These are phyloP conservation scores for Propithecus coquereli DNA, from an alignment of 2,113 vertebrate species.

Conservation along the genomic window DNA sequence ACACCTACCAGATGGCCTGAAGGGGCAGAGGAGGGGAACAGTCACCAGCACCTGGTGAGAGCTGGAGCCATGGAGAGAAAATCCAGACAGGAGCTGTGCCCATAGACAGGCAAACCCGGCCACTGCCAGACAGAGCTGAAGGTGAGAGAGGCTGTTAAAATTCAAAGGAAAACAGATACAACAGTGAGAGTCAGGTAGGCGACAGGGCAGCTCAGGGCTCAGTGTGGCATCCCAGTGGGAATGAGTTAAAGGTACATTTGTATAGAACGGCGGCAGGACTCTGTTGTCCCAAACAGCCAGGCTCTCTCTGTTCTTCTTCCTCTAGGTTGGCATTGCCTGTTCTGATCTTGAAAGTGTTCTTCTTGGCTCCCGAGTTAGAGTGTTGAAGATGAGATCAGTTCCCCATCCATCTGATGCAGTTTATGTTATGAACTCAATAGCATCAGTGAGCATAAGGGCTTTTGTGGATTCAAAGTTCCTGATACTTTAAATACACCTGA, in stretches of 20 bases:
- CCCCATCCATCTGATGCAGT: not conserved
- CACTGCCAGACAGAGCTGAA: not conserved
- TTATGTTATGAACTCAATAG: not conserved
- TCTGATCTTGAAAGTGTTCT: not conserved
- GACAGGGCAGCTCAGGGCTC: not conserved
- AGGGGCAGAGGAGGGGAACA: not conserved
- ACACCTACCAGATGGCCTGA: not conserved
- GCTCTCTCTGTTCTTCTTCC: not conserved
- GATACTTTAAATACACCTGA: not conserved
- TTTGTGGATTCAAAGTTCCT: not conserved
- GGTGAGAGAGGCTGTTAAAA: not conserved
- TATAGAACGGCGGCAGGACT: not conserved
- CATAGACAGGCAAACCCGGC: not conserved
- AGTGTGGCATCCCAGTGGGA: not conserved
- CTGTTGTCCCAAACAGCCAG: not conserved
- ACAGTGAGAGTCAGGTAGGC: not conserved
- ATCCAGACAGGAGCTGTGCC: not conserved
- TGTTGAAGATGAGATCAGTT: not conserved
- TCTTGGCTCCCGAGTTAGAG: not conserved
- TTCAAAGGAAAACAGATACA: not conserved
- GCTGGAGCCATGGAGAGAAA: not conserved
- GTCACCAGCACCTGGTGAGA: not conserved
- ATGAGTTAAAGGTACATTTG: not conserved
- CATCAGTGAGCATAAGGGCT: too few species aligned
- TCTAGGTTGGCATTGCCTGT: not conserved